Evolutionary conservation across 2,113 vertebrate species (phyloP), one percentile per base, ranked within the genome.

Genomic region (Salvelinus fontinalis): DNA sequence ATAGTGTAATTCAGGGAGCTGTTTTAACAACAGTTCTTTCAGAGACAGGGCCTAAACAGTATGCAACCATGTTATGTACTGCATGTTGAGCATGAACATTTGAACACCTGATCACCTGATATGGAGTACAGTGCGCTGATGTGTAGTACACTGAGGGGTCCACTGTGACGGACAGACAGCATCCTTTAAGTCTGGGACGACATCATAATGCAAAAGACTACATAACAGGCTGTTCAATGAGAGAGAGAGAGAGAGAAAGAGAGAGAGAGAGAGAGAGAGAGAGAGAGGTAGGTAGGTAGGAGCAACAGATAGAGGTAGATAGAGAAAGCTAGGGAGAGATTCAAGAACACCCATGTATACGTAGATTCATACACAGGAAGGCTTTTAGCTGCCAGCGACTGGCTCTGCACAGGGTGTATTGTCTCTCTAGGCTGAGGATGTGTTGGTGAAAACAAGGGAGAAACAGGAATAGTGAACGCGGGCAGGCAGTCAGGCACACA

Each of bases 401-500:
- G 60, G 44, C 18, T 26, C 3, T 24, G 51, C 18, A 75, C 26
- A 24, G 22, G 62, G 67, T 71, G 49, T 8, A 59, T 22, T 44
- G 51, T 26, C 4, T 6, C 8, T 24, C 12, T 5, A 13, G 34
- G 22, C 13, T 29, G 34, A 9, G 20, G 44, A 60, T 22, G 65
- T 79, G 22, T 31, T 2, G 49, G 68, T 31, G 70, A 67, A 22
- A 73, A 59, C 0, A 18, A 31, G 3, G 24, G 4, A 31, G 20
- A 26, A 7, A 69, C 34, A 70, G 31, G 67, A 34, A 76, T 71
- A 71, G 14, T 75, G 65, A 79, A 80, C 22, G 9, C 65, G 29
- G 12, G 49, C 14, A 54, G 51, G 51, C 51, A 54, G 51, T 14
- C 16, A 54, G 14, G 1, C 51, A 59, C 80, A 89, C 81, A 88